These are phyloP conservation scores for Polydrusus tereticollis DNA, from an alignment of 2,888 invertebrate genomes.

Conservation along the genomic window DNA sequence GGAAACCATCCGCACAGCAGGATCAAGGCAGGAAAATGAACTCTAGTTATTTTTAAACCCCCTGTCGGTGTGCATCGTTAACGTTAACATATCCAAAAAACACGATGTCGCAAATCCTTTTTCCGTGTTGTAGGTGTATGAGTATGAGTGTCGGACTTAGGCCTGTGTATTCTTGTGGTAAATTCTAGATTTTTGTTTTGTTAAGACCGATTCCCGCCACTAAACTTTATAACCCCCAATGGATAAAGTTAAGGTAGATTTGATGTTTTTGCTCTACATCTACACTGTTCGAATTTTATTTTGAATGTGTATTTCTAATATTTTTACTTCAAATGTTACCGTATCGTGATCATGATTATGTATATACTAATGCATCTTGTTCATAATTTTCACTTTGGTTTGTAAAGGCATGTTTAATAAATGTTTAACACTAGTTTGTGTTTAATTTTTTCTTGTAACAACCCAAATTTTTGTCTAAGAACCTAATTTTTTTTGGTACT, in stretches of 20 bases:
- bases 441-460: slow-evolving; percentile 29
- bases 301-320: slow-evolving; percentile 15
- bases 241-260: slow-evolving; percentile 44
- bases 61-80: slow-evolving; percentile 54
- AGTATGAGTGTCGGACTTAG: slow-evolving; percentile 1
- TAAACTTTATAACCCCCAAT: slow-evolving; percentile 33
- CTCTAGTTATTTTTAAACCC: slow-evolving; percentile 64
- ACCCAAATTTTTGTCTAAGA: slow-evolving; percentile 16
- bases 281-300: slow-evolving; percentile 19
- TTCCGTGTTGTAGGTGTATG: slow-evolving; percentile 4
- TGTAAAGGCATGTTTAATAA: slow-evolving; percentile 33
- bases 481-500: not conserved
- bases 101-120: slow-evolving; percentile 33
- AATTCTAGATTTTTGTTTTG: slow-evolving; percentile 17
- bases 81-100: slow-evolving; percentile 17
- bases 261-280: slow-evolving; percentile 24
- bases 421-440: slow-evolving; percentile 32
- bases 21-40: slow-evolving; percentile 55
- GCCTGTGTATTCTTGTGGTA: slow-evolving; percentile 26
- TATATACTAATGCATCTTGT: slow-evolving; percentile 31
- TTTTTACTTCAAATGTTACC: slow-evolving; percentile 4
- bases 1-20: slow-evolving; percentile 32
- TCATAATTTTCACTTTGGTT: slow-evolving; percentile 3
- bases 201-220: slow-evolving; percentile 31
- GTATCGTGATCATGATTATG: slow-evolving; percentile 7